These are phyloP conservation scores for Diabrotica undecimpunctata DNA, from an alignment of 1,140 invertebrate species.

Conservation along the genomic window DNA sequence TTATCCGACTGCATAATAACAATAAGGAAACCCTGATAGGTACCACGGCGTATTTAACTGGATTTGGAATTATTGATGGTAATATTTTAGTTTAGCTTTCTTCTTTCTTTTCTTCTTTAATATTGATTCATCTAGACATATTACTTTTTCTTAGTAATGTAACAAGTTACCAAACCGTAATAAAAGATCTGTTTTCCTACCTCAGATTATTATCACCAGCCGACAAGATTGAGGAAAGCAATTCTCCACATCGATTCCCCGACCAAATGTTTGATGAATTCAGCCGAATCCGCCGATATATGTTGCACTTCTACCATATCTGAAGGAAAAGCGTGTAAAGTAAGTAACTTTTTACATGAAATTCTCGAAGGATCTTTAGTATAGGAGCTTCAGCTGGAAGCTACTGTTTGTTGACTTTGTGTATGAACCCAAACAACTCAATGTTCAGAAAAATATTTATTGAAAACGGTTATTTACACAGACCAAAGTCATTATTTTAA, in stretches of 20 bases:
- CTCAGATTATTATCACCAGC: constrained; percentile 39
- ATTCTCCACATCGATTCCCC: constrained; percentile 38
- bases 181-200: too few relatives aligned
- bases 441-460: too few relatives aligned
- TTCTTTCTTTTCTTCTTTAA: too few relatives aligned
- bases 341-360: constrained; percentile 19
- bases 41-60: constrained; percentile 40
- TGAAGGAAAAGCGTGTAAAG: constrained; percentile 46
- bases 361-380: too few relatives aligned
- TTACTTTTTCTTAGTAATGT: too few relatives aligned
- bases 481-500: too few relatives aligned
- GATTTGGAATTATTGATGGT: constrained; percentile 46
- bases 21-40: constrained; percentile 37
- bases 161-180: too few relatives aligned
- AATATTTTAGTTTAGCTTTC: constrained; percentile 1
- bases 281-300: constrained; percentile 29
- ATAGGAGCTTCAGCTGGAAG: too few relatives aligned
- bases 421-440: too few relatives aligned
- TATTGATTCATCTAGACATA: too few relatives aligned
- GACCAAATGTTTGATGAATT: constrained; percentile 36
- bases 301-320: constrained; percentile 42
- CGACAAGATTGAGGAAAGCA: constrained; percentile 39
- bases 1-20: constrained; percentile 36
- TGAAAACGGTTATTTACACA: too few relatives aligned
- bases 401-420: too few relatives aligned